Percentiles rank a stretch among this genome's conserved stretches.
Evolutionary conservation across 1,140 invertebrate species (phyloP).

Genomic region (Caligus rogercresseyi): DNA sequence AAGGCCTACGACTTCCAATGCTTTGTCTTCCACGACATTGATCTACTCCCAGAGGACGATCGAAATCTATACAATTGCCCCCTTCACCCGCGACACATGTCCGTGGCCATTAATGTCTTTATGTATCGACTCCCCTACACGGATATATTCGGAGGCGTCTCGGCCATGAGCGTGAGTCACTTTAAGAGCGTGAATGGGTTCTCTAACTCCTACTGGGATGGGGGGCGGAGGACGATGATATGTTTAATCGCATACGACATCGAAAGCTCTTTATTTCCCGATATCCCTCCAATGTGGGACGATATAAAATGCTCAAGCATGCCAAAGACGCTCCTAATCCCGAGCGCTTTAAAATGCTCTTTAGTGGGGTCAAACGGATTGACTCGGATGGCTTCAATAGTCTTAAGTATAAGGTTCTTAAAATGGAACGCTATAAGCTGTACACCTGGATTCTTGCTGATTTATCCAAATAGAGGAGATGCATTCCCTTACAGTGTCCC

Average conservation of each 20-base stretch:
- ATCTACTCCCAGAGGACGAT: constrained; percentile 78
- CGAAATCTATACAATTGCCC: constrained; percentile 80
- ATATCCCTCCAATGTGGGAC: constrained; percentile 47
- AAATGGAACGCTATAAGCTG: constrained; percentile 40
- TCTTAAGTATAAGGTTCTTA: constrained; percentile 56
- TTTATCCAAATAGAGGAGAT: constrained; percentile 21
- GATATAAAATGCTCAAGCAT: constrained; percentile 57
- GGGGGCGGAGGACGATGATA: constrained; percentile 47
- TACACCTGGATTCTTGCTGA: constrained; percentile 33
- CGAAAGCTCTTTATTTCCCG: constrained; percentile 40
- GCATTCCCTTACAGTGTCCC: too few species aligned
- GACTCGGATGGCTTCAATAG: constrained; percentile 66
- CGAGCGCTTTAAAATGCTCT: constrained; percentile 59
- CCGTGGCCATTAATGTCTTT: constrained; percentile 55
- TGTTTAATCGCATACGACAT: constrained; percentile 41
- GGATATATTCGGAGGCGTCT: constrained; percentile 37
- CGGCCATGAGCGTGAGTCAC: constrained; percentile 47
- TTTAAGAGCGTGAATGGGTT: constrained; percentile 51
- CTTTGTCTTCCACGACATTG: constrained; percentile 90
- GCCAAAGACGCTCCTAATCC: constrained; percentile 40
- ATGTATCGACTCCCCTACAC: constrained; percentile 22
- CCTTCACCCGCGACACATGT: constrained; percentile 69
- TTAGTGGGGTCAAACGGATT: constrained; percentile 58
- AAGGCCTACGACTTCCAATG: constrained; percentile 57
- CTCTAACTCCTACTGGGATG: constrained; percentile 52